Percentiles rank a stretch among this genome's conserved stretches.
phyloP scores from a whole-genome alignment of 2,797 vertebrate genomes.

The Protonibea diacanthus region DNA sequence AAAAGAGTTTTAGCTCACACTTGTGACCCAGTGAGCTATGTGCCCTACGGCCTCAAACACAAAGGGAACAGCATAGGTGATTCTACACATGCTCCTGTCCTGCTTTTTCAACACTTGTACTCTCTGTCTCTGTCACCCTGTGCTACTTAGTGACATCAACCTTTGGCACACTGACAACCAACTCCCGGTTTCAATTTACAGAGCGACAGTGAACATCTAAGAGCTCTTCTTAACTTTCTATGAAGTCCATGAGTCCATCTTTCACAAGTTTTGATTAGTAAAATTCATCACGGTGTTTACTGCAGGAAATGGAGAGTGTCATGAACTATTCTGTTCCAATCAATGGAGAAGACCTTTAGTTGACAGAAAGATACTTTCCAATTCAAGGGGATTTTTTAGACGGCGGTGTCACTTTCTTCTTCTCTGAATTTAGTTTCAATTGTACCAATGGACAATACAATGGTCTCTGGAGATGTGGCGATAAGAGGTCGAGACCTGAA shows the following conservation, averaged over 20 bases:
- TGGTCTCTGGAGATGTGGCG: slow-evolving; percentile 63
- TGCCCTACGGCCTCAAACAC: slow-evolving; percentile 71
- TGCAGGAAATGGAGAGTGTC: slow-evolving; percentile 15
- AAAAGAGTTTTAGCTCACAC: slow-evolving; percentile 81
- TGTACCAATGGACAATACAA: slow-evolving; percentile 64
- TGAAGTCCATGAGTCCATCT: slow-evolving; percentile 33
- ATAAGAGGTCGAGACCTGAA: slow-evolving; percentile 76
- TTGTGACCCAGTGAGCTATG: slow-evolving; percentile 80
- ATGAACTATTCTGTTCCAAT: slow-evolving; percentile 1
- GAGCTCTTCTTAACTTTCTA: slow-evolving; percentile 31
- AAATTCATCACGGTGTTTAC: slow-evolving; percentile 21
- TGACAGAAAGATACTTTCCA: slow-evolving; percentile 40
- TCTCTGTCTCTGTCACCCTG: slow-evolving; percentile 74
- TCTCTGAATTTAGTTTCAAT: slow-evolving; percentile 70
- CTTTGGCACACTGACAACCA: slow-evolving; percentile 79
- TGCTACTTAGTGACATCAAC: slow-evolving; percentile 83
- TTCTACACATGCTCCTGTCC: slow-evolving; percentile 79
- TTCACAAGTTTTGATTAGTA: slow-evolving; percentile 27
- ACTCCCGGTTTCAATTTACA: slow-evolving; percentile 80
- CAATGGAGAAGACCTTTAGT: slow-evolving; percentile 1
- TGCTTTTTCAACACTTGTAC: slow-evolving; percentile 80
- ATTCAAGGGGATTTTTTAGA: slow-evolving; percentile 47
- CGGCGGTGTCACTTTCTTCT: slow-evolving; percentile 54
- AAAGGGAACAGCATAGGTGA: slow-evolving; percentile 76
- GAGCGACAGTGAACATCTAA: slow-evolving; percentile 51